phyloP scores from a whole-genome alignment of 2,888 invertebrate species.

The Tortrix viridana region DNA sequence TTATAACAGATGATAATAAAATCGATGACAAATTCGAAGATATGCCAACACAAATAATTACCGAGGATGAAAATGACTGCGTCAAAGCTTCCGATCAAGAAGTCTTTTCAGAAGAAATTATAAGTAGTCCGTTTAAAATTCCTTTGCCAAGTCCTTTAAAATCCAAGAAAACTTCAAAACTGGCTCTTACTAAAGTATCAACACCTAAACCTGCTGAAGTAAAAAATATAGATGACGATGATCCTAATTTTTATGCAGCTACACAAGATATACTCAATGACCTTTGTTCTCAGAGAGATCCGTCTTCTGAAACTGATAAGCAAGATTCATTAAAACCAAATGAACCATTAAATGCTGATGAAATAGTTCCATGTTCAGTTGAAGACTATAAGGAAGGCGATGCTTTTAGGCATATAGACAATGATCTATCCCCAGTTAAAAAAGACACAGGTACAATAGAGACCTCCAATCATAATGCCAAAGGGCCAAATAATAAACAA shows the following conservation, averaged over 20 bases:
- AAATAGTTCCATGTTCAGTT: conserved; percentile 51
- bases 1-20: conserved; percentile 46
- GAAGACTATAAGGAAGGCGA: conserved; percentile 48
- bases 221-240: conserved; percentile 39
- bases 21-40: conserved; percentile 53
- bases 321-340: conserved; percentile 11
- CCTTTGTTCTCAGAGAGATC: conserved; percentile 62
- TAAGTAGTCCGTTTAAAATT: conserved; percentile 65
- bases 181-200: conserved; percentile 41
- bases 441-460: conserved; percentile 14
- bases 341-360: conserved; percentile 41
- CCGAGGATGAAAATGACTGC: conserved; percentile 41
- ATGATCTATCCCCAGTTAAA: conserved; percentile 44
- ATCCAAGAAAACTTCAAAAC: conserved; percentile 50
- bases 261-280: conserved; percentile 73
- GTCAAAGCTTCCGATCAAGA: conserved; percentile 29
- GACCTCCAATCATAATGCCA: too few relatives aligned
- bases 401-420: conserved; percentile 43
- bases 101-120: conserved; percentile 46
- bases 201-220: conserved; percentile 20
- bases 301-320: conserved; percentile 39
- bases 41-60: conserved; percentile 59
- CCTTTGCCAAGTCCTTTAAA: conserved; percentile 60
- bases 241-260: conserved; percentile 63
- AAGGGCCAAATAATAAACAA: conserved; percentile 38